A percentile compares a stretch with the other conserved stretches of the same genome.
Conservation (phyloP, 2,797 vertebrate genomes). For the Botia kubotai region DNA sequence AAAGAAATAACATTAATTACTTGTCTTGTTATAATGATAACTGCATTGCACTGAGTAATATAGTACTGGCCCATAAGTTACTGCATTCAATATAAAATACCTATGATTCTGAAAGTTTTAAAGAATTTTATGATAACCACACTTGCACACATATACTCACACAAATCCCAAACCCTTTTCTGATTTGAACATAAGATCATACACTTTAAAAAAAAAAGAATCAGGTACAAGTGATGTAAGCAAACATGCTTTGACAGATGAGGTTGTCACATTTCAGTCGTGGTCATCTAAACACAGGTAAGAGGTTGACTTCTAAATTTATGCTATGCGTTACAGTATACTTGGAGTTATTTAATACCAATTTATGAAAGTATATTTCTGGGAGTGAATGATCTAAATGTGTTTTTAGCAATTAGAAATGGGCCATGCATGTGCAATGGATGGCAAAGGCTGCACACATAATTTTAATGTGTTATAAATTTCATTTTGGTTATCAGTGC, state of each 20-base stretch:
- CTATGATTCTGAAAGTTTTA: constrained; percentile 65
- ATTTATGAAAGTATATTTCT: constrained; percentile 29
- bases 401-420: constrained; percentile 35
- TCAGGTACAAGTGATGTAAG: constrained; percentile 51
- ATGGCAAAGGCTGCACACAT: constrained; percentile 29
- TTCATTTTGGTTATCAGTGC: constrained; percentile 57
- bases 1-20: constrained; percentile 79
- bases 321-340: neutral
- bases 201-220: constrained; percentile 18
- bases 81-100: constrained; percentile 85
- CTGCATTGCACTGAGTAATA: constrained; percentile 88
- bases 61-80: constrained; percentile 86
- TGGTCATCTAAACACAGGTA: constrained; percentile 22
- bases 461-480: constrained; percentile 4
- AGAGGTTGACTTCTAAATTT: neutral
- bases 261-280: constrained; percentile 47
- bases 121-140: constrained; percentile 63
- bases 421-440: constrained; percentile 39
- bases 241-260: constrained; percentile 54
- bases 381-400: neutral
- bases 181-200: constrained; percentile 5
- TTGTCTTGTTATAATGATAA: constrained; percentile 81
- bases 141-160: constrained; percentile 60
- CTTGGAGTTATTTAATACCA: constrained; percentile 4
- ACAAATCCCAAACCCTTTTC: constrained; percentile 48